Evolutionary conservation across 2,888 invertebrate genomes (phyloP).

Genomic region (Pediacus dermestoides): DNA sequence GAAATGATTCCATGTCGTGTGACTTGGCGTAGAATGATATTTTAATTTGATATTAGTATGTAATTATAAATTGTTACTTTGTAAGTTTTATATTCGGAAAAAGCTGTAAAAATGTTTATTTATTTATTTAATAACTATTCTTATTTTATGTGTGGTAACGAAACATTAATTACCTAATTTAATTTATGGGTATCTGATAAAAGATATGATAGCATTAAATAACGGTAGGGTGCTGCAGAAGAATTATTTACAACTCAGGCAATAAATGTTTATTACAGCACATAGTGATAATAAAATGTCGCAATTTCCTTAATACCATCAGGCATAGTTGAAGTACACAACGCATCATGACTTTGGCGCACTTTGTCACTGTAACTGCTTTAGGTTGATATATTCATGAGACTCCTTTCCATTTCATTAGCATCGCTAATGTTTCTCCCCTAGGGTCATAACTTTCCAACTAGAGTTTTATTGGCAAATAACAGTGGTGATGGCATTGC

Average conservation of each 20-base stretch:
- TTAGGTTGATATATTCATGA: constrained; percentile 35
- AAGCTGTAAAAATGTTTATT: constrained; percentile 6
- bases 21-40: no score
- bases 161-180: constrained; percentile 11
- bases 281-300: constrained; percentile 13
- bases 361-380: constrained; percentile 27
- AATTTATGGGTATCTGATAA: constrained; percentile 13
- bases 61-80: no score
- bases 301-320: constrained; percentile 14
- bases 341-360: constrained; percentile 18
- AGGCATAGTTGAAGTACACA: constrained; percentile 6
- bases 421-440: constrained; percentile 37
- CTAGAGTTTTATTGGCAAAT: constrained; percentile 43
- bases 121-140: constrained; percentile 5
- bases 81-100: background rate
- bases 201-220: constrained; percentile 12
- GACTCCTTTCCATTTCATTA: constrained; percentile 39
- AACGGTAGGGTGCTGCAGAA: constrained; percentile 11
- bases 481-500: constrained; percentile 37
- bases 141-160: constrained; percentile 4
- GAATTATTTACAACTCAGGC: constrained; percentile 11
- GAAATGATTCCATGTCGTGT: no score
- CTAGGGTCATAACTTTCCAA: constrained; percentile 35
- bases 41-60: no score
- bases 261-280: constrained; percentile 13